These are phyloP conservation scores for Eleutherodactylus coqui DNA, from an alignment of 2,797 vertebrate genomes.

Conservation along the genomic window DNA sequence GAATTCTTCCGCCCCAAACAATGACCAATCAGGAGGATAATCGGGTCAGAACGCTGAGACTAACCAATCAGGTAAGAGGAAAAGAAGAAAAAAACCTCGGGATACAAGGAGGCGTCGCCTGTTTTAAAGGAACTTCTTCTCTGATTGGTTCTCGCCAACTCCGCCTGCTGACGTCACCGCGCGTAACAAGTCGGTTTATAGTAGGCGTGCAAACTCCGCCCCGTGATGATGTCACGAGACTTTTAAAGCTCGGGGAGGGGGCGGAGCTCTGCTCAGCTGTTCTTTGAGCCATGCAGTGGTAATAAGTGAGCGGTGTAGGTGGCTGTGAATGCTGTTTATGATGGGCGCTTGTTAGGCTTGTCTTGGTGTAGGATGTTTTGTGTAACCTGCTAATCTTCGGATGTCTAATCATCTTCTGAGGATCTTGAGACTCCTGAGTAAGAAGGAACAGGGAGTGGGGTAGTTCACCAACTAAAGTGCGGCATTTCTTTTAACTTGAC, in stretches of 20 bases:
- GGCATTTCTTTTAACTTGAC: no score
- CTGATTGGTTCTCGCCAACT: constrained; percentile 19
- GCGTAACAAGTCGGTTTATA: not conserved
- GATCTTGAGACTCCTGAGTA: no score
- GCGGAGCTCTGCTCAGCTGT: constrained; percentile 39
- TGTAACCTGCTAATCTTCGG: no score
- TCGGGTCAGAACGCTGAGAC: not conserved
- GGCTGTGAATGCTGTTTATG: not conserved
- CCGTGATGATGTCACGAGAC: not conserved
- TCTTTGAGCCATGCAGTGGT: constrained; percentile 56
- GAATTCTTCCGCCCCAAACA: constrained; percentile 45
- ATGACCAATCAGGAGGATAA: constrained; percentile 32
- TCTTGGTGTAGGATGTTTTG: not conserved
- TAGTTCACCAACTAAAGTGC: no score
- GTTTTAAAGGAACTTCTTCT: constrained; percentile 33
- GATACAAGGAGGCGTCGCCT: not conserved
- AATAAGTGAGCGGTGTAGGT: not conserved
- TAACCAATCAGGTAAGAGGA: not conserved
- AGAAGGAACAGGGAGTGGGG: no score
- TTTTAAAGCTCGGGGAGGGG: constrained; percentile 36
- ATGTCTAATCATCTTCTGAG: no score
- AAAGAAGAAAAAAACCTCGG: not conserved
- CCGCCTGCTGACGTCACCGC: not conserved
- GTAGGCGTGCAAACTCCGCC: constrained; percentile 10
- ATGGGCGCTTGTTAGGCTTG: no score